Conservation (phyloP, 2,888 invertebrate genomes). For the Drosophila melanosoma region DNA sequence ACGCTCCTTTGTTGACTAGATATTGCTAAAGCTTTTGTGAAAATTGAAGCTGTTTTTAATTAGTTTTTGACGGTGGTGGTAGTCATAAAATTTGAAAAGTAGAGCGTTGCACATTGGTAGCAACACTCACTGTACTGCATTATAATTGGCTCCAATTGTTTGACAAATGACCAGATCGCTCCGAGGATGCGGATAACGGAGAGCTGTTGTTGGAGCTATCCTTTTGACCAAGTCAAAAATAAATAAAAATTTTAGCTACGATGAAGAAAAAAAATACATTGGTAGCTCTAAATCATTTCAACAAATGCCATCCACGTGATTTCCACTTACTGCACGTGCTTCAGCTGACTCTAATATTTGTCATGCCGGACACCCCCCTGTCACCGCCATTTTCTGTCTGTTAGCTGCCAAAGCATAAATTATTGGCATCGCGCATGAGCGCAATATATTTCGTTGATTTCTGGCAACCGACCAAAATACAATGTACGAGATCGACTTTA, state of each 20-base stretch:
- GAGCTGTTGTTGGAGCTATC: not conserved
- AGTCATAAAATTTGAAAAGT: not conserved
- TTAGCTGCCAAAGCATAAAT: conserved; percentile 71
- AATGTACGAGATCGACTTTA: not conserved
- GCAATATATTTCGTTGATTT: conserved; percentile 83
- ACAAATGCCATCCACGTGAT: conserved; percentile 77
- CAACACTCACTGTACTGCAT: not conserved
- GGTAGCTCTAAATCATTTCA: conserved; percentile 70
- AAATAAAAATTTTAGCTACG: conserved; percentile 4
- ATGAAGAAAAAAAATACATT: not conserved
- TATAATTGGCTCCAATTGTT: conserved; percentile 3
- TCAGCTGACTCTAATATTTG: conserved; percentile 19
- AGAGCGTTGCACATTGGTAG: not conserved
- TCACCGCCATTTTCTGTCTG: conserved; percentile 8
- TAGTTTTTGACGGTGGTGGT: conserved; percentile 46
- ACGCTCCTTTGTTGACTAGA: conserved; percentile 30
- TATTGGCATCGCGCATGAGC: conserved; percentile 83
- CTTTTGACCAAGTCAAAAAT: not conserved
- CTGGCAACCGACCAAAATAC: conserved; percentile 62
- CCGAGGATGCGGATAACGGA: not conserved
- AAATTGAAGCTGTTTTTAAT: conserved; percentile 67
- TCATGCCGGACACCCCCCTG: conserved; percentile 3
- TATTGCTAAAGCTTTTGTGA: conserved; percentile 57
- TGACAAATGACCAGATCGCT: conserved; percentile 24
- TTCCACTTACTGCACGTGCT: conserved; percentile 71